These are phyloP conservation scores for Astropecten irregularis DNA, from an alignment of 53 echinoderm and acorn worm genomes.

Conservation along the genomic window DNA sequence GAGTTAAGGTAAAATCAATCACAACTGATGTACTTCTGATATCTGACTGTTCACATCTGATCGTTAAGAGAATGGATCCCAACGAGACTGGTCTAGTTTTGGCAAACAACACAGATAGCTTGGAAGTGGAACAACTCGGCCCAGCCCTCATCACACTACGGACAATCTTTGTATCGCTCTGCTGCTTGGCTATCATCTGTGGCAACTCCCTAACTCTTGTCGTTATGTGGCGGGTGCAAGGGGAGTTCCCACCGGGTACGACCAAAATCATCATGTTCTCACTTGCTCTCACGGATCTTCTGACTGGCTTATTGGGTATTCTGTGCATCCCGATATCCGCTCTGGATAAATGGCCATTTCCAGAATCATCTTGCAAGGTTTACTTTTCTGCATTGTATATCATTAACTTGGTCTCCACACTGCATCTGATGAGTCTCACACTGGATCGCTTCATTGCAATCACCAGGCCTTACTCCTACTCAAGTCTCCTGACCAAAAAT, in stretches of 20 bases:
- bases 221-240: conserved; percentile 2
- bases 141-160: conserved; percentile 13
- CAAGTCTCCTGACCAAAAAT: conserved; percentile 7
- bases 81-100: background rate
- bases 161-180: conserved; percentile 1
- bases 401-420: background rate
- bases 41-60: too few relatives aligned
- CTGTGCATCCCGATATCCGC: conserved; percentile 2
- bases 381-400: background rate
- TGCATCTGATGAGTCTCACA: background rate
- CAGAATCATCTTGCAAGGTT: background rate
- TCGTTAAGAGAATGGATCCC: too few relatives aligned
- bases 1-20: too few relatives aligned
- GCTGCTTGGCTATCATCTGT: background rate
- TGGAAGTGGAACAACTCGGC: too few relatives aligned
- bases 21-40: too few relatives aligned
- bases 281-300: conserved; percentile 2
- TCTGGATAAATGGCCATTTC: conserved; percentile 22
- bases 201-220: background rate
- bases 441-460: conserved; percentile 19
- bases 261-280: conserved; percentile 12
- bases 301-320: background rate
- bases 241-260: conserved; percentile 28
- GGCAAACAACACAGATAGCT: too few relatives aligned
- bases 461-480: conserved; percentile 23